These are phyloP conservation scores for Cephus cinctus DNA, from an alignment of 1,140 invertebrate species.

Conservation along the genomic window DNA sequence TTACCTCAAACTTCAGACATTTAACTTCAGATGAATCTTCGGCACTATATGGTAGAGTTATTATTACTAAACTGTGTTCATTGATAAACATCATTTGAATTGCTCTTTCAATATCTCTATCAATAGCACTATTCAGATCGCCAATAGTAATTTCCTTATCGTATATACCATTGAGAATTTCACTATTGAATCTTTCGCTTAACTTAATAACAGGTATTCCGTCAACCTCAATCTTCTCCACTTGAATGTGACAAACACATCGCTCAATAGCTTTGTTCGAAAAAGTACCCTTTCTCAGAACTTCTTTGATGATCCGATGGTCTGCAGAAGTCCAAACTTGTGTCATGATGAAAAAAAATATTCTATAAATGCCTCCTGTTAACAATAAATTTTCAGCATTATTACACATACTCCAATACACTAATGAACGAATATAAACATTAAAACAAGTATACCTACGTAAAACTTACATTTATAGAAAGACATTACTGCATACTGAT, in stretches of 20 bases:
- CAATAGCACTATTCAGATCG: slow-evolving; percentile 32
- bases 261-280: slow-evolving; percentile 40
- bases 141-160: slow-evolving; percentile 34
- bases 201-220: slow-evolving; percentile 17
- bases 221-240: slow-evolving; percentile 30
- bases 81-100: slow-evolving; percentile 40
- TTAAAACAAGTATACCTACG: no score
- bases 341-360: slow-evolving; percentile 12
- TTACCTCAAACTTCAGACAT: slow-evolving; percentile 29
- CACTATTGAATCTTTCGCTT: slow-evolving; percentile 23
- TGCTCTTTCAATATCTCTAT: slow-evolving; percentile 42
- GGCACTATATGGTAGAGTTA: slow-evolving; percentile 19
- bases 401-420: no score
- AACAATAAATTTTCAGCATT: no score
- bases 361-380: no score
- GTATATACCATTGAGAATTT: slow-evolving; percentile 25
- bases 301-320: slow-evolving; percentile 35
- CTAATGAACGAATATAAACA: no score
- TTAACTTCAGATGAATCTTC: slow-evolving; percentile 16
- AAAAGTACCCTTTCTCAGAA: slow-evolving; percentile 30
- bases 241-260: slow-evolving; percentile 30
- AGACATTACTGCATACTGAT: no score
- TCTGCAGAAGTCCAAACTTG: slow-evolving; percentile 36
- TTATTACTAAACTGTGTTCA: slow-evolving; percentile 36
- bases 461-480: no score